Percentiles rank a stretch among this genome's conserved stretches.
phyloP scores from a whole-genome alignment of 2,797 vertebrate genomes.

The Gila robusta region DNA sequence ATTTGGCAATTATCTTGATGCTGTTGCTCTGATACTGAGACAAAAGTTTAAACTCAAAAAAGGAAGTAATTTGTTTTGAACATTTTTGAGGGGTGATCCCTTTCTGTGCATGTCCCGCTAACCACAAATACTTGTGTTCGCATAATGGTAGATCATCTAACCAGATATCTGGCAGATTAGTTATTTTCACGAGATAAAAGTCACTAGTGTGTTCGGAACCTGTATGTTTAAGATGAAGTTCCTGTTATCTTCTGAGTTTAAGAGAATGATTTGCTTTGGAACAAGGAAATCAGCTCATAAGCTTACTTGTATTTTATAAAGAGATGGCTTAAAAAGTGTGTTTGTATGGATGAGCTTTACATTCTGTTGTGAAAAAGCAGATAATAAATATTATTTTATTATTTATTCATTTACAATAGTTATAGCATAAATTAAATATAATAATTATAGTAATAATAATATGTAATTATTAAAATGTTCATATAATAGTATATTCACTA shows the following conservation, averaged over 20 bases:
- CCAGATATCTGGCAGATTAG: slow-evolving; percentile 23
- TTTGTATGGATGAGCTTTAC: neutral
- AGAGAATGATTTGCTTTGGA: neutral
- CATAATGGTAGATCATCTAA: slow-evolving; percentile 51
- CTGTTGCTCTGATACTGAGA: slow-evolving; percentile 61
- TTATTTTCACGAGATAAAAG: slow-evolving; percentile 9
- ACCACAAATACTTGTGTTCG: slow-evolving; percentile 52
- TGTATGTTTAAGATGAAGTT: neutral
- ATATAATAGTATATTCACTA: neutral
- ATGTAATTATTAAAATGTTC: neutral
- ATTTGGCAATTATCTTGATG: slow-evolving; percentile 61
- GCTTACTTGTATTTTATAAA: neutral
- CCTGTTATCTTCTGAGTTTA: neutral
- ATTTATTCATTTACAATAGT: neutral
- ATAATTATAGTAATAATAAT: neutral
- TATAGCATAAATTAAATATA: neutral
- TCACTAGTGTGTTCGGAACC: slow-evolving; percentile 1
- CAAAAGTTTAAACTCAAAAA: slow-evolving; percentile 58
- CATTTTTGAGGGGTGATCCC: slow-evolving; percentile 41
- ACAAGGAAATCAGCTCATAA: neutral
- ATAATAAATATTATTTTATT: neutral
- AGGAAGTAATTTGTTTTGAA: slow-evolving; percentile 63
- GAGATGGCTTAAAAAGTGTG: neutral
- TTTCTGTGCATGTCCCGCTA: slow-evolving; percentile 24
- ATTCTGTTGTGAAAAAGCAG: neutral